phyloP scores from a whole-genome alignment of 2,888 invertebrate genomes.

The Nephrotoma flavescens region DNA sequence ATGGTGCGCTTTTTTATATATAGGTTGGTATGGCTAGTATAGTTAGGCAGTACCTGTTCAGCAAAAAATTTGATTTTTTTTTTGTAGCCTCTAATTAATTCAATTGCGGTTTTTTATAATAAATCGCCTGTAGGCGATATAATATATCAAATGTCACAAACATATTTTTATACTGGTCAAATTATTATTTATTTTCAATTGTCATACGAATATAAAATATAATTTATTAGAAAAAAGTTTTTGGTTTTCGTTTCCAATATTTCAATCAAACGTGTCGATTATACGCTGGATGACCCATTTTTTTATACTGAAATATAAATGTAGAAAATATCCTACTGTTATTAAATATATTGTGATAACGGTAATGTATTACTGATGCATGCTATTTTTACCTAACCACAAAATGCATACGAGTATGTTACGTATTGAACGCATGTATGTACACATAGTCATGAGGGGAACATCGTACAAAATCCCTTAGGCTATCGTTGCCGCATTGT shows the following conservation, averaged over 20 bases:
- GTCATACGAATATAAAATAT: neutral
- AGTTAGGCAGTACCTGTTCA: neutral
- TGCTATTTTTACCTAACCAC: too few relatives aligned
- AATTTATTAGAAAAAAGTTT: neutral
- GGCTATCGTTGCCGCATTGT: too few relatives aligned
- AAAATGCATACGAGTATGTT: too few relatives aligned
- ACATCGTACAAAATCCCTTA: too few relatives aligned
- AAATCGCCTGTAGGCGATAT: neutral
- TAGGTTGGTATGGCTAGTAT: neutral
- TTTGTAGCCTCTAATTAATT: neutral
- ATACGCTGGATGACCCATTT: neutral
- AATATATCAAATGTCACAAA: neutral
- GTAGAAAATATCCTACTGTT: neutral
- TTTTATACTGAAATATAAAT: neutral
- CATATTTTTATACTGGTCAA: neutral
- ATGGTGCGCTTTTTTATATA: neutral
- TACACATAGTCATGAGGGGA: too few relatives aligned
- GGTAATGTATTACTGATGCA: neutral
- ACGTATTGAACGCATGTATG: too few relatives aligned
- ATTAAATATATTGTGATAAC: neutral
- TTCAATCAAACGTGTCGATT: neutral
- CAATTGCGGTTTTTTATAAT: neutral
- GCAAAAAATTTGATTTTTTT: neutral
- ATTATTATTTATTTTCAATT: neutral
- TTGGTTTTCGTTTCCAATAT: neutral